These are phyloP conservation scores for Alexandromys fortis DNA, from an alignment of 2,113 vertebrate genomes.

Conservation along the genomic window DNA sequence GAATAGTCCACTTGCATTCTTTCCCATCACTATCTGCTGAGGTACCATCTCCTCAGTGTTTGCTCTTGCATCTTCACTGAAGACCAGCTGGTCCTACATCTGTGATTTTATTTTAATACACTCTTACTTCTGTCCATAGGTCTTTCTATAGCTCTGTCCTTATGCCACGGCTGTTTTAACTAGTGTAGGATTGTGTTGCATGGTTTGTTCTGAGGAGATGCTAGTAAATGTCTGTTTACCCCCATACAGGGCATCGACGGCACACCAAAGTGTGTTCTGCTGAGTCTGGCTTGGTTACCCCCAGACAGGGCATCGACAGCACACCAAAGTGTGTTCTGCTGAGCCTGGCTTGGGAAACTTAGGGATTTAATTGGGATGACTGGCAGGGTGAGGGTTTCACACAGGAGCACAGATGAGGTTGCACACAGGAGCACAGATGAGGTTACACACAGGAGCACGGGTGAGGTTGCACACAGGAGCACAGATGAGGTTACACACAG, in stretches of 20 bases:
- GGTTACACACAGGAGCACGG: background rate
- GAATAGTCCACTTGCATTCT: background rate
- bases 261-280: background rate
- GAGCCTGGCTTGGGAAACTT: background rate
- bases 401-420: background rate
- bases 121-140: background rate
- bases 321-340: background rate
- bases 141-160: background rate
- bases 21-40: background rate
- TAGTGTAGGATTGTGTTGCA: background rate
- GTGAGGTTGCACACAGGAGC: background rate
- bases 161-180: background rate
- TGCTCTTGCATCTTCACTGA: background rate
- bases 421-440: no score
- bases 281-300: background rate
- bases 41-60: background rate
- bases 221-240: background rate
- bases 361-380: background rate
- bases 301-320: background rate
- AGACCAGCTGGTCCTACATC: background rate
- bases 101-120: background rate
- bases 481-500: background rate
- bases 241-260: background rate
- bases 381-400: background rate
- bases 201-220: background rate